These are phyloP conservation scores for Eucidaris tribuloides DNA, from an alignment of 35 echinoderm and acorn worm species.

Conservation along the genomic window DNA sequence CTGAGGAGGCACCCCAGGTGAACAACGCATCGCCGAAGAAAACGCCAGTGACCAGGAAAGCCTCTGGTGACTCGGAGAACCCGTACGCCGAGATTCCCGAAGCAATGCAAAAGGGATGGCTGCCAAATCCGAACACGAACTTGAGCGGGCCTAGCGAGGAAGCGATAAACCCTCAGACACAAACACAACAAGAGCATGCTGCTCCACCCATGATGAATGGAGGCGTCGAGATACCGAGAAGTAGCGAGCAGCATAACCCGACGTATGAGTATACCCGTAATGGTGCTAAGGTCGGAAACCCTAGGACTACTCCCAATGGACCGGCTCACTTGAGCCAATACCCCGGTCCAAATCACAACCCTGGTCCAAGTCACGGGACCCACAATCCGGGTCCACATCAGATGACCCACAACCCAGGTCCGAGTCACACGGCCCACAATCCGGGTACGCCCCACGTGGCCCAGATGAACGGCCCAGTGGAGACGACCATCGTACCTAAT, in stretches of 20 bases:
- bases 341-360: background rate
- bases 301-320: slow-evolving; percentile 18
- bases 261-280: slow-evolving; percentile 23
- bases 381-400: background rate
- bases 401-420: background rate
- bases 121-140: slow-evolving; percentile 14
- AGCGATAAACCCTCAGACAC: background rate
- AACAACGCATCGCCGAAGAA: background rate
- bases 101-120: background rate
- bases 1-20: background rate
- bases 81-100: slow-evolving; percentile 58
- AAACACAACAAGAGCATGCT: background rate
- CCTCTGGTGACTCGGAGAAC: slow-evolving; percentile 29
- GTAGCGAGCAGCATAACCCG: slow-evolving; percentile 37
- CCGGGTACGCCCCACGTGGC: background rate
- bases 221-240: background rate
- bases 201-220: slow-evolving; percentile 23
- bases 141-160: slow-evolving; percentile 13
- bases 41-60: background rate
- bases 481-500: slow-evolving; percentile 24
- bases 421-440: background rate
- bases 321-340: background rate
- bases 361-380: background rate
- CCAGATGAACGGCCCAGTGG: slow-evolving; percentile 26
- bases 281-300: background rate